These are phyloP conservation scores for Microcebus jonahi DNA, from an alignment of 2,113 vertebrate genomes.

Conservation along the genomic window DNA sequence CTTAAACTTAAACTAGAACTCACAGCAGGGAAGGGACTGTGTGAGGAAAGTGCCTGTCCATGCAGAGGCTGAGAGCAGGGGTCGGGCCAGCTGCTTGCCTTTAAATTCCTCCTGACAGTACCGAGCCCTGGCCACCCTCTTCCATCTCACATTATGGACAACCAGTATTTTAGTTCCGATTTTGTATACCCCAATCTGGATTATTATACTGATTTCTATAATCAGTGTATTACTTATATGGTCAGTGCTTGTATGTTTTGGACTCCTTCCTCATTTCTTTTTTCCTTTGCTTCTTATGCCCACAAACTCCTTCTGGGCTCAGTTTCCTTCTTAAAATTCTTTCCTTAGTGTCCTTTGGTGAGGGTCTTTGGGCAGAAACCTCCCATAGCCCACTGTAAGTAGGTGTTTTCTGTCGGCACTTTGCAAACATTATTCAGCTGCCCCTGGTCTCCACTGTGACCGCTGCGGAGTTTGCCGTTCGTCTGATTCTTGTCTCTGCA, in stretches of 20 bases:
- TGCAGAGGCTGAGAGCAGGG: neutral
- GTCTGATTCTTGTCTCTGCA: neutral
- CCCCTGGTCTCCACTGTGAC: neutral
- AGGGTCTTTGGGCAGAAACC: neutral
- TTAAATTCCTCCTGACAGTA: neutral
- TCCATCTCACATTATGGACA: too few species aligned
- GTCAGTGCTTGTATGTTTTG: neutral
- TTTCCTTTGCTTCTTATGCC: neutral
- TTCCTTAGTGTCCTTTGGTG: neutral
- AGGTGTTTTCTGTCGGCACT: neutral
- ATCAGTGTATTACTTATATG: neutral
- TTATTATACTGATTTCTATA: neutral
- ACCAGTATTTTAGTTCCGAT: neutral
- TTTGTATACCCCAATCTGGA: neutral
- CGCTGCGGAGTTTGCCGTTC: neutral
- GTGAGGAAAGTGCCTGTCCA: rapidly evolving
- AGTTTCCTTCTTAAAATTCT: neutral
- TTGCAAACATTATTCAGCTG: neutral
- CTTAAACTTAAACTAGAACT: neutral
- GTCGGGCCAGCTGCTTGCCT: neutral
- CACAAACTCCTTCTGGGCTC: neutral
- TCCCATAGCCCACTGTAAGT: neutral
- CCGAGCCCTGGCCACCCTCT: rapidly evolving
- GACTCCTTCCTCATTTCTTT: neutral
- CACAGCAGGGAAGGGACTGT: neutral